A percentile compares a stretch with the other conserved stretches of the same genome.
These are phyloP conservation scores for Nyctibius grandis DNA, from an alignment of 2,797 vertebrate species.

Conservation along the genomic window DNA sequence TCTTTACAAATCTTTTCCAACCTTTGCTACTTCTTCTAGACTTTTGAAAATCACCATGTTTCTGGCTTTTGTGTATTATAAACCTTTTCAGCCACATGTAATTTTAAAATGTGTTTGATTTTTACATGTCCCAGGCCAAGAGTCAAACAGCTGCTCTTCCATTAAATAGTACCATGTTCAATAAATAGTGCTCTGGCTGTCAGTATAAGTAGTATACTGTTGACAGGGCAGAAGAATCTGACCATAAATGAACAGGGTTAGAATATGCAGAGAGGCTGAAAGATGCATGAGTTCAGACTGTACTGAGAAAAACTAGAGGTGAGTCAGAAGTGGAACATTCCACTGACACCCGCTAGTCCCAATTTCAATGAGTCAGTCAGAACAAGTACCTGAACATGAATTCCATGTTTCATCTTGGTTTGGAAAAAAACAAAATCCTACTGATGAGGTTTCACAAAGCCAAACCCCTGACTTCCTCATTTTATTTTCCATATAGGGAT, in stretches of 20 bases:
- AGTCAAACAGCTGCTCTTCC: neutral
- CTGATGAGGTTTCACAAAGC: neutral
- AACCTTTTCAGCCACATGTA: neutral
- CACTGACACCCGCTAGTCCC: neutral
- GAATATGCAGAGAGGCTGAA: neutral
- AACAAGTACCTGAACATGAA: neutral
- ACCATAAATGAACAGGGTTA: neutral
- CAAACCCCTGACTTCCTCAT: neutral
- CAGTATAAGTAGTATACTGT: neutral
- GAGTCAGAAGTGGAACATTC: neutral
- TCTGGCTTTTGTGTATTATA: neutral
- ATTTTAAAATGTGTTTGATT: neutral
- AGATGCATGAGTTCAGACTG: neutral
- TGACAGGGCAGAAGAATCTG: neutral
- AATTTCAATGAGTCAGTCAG: neutral
- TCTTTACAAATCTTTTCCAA: neutral
- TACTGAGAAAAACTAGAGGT: neutral
- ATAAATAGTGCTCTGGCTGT: neutral
- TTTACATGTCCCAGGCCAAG: neutral
- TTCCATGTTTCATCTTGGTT: neutral
- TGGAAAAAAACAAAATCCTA: neutral
- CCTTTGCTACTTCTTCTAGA: neutral
- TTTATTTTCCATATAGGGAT: neutral
- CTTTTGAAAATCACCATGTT: neutral
- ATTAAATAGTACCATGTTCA: neutral